A percentile compares a stretch with the other conserved stretches of the same genome.
Conservation (phyloP, 2,113 vertebrate genomes). For the Hassar affinis region DNA sequence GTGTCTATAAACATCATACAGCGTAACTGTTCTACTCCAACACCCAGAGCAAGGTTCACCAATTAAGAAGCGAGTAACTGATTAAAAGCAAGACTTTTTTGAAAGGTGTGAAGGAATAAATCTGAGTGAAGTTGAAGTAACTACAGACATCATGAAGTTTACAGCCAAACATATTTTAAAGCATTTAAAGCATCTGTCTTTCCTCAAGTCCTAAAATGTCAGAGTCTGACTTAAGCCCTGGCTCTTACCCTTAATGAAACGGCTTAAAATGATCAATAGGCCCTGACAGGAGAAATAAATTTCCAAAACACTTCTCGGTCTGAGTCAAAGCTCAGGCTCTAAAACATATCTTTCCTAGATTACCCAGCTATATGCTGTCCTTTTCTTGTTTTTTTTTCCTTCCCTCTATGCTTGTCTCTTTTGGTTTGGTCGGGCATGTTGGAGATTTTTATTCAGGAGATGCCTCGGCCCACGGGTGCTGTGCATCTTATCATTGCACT, state of each 20-base stretch:
- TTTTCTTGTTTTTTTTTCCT: not conserved
- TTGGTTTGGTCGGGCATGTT: conserved; percentile 45
- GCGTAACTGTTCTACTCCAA: not conserved
- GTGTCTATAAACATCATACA: not conserved
- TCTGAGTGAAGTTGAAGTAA: not conserved
- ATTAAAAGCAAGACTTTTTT: not conserved
- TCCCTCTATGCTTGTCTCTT: not conserved
- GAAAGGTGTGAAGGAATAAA: not conserved
- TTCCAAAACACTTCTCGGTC: conserved; percentile 14
- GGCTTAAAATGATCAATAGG: conserved; percentile 33
- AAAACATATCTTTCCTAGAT: conserved; percentile 3
- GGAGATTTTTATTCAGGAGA: conserved; percentile 70
- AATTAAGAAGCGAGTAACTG: not conserved
- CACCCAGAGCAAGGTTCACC: not conserved
- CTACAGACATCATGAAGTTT: conserved; percentile 15
- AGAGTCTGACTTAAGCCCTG: conserved; percentile 22
- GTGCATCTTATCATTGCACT: conserved; percentile 69
- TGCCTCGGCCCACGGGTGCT: conserved; percentile 68
- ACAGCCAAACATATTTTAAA: not conserved
- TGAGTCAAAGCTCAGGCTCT: not conserved
- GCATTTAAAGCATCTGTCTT: conserved; percentile 23
- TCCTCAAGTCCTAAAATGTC: conserved; percentile 23
- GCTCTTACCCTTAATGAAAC: not conserved
- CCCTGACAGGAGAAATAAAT: conserved; percentile 7
- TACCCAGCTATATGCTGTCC: not conserved